Evolutionary conservation across 2,888 invertebrate species (phyloP).

Genomic region (Laothoe populi): DNA sequence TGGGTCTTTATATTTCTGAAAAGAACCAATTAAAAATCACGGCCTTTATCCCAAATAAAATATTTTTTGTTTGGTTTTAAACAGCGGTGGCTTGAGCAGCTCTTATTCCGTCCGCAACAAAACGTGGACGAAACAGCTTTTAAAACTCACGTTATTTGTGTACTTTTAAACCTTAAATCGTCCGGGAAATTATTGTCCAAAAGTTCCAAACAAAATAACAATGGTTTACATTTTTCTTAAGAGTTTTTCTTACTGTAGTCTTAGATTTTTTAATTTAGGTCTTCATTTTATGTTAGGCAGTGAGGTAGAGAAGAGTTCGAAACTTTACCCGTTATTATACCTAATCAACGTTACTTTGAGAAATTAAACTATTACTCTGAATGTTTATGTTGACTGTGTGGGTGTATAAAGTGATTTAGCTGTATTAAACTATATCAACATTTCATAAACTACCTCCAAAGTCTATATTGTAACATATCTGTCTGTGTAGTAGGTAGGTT

Average conservation of each 20-base stretch:
- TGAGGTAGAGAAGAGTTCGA: background rate
- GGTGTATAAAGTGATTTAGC: background rate
- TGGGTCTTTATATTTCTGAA: no score
- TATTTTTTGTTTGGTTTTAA: background rate
- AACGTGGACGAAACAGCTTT: constrained; percentile 34
- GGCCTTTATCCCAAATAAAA: background rate
- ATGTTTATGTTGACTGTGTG: background rate
- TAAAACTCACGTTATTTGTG: constrained; percentile 36
- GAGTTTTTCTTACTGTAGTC: constrained; percentile 48
- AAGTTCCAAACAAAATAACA: constrained; percentile 61
- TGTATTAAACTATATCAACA: background rate
- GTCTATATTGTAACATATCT: background rate
- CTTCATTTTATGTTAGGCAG: background rate
- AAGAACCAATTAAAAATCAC: no score
- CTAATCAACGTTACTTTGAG: constrained; percentile 11
- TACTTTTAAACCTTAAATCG: constrained; percentile 33
- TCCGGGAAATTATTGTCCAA: constrained; percentile 45
- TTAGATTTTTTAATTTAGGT: background rate
- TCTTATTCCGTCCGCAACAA: constrained; percentile 3
- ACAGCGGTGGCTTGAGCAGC: background rate
- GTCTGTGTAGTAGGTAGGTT: no score
- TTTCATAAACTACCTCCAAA: background rate
- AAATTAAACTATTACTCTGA: background rate
- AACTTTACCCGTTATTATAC: background rate
- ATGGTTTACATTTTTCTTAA: constrained; percentile 49